These are phyloP conservation scores for Bucorvus abyssinicus DNA, from an alignment of 2,797 vertebrate species.

Conservation along the genomic window DNA sequence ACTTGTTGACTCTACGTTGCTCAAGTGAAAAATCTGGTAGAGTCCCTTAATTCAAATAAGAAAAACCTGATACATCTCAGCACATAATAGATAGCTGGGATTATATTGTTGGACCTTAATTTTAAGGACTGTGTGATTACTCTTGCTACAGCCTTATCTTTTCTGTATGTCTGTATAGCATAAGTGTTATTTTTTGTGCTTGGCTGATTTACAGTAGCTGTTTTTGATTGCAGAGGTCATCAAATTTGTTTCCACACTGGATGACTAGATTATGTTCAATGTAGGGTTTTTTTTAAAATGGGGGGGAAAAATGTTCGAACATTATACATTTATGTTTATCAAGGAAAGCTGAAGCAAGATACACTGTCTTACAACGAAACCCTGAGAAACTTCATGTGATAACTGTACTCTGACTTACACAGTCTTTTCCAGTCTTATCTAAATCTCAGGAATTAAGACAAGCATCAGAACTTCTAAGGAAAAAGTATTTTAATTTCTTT, in stretches of 20 bases:
- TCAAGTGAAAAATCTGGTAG: background rate
- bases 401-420: background rate
- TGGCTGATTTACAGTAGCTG: background rate
- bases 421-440: background rate
- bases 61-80: background rate
- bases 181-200: background rate
- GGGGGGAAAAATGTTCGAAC: rapidly evolving
- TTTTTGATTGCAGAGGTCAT: background rate
- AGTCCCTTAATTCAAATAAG: background rate
- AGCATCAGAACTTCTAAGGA: background rate
- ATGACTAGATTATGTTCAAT: background rate
- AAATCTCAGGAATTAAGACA: background rate
- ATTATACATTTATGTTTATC: background rate
- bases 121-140: background rate
- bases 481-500: background rate
- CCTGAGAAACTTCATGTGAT: background rate
- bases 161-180: background rate
- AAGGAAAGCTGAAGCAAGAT: background rate
- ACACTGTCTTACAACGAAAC: background rate
- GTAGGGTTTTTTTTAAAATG: background rate
- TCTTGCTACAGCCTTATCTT: background rate
- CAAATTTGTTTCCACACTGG: background rate
- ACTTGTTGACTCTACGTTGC: background rate
- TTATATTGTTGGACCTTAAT: background rate
- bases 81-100: background rate